Percentiles rank a stretch among this genome's conserved stretches.
Evolutionary conservation across 1,140 invertebrate genomes (phyloP).

Genomic region (Drosophila equinoxialis): DNA sequence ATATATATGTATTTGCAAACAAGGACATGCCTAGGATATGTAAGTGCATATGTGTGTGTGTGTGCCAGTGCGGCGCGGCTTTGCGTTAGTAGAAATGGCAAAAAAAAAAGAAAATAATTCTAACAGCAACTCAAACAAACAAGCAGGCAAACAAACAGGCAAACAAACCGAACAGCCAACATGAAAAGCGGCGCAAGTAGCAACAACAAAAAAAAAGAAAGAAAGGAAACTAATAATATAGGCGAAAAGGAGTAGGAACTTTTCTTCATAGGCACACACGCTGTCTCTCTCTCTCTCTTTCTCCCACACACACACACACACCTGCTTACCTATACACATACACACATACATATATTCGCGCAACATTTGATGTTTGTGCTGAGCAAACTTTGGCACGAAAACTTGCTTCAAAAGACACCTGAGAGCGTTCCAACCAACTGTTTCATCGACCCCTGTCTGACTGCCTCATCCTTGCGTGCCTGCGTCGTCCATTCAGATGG

Average conservation of each 20-base stretch:
- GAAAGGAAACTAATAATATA: constrained; percentile 29
- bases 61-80: constrained; percentile 68
- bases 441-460: constrained; percentile 7
- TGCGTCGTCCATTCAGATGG: too few relatives aligned
- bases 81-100: constrained; percentile 68
- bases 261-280: too few relatives aligned
- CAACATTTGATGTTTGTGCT: constrained; percentile 77
- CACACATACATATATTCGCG: constrained; percentile 14
- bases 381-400: constrained; percentile 76
- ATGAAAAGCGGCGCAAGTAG: constrained; percentile 73
- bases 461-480: too few relatives aligned
- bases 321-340: neutral
- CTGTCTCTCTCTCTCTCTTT: neutral
- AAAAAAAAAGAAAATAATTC: constrained; percentile 60
- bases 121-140: constrained; percentile 80
- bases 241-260: constrained; percentile 19
- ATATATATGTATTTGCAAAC: constrained; percentile 78
- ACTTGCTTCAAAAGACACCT: constrained; percentile 73
- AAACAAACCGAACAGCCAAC: constrained; percentile 71
- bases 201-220: constrained; percentile 37
- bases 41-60: constrained; percentile 22
- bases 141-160: constrained; percentile 62
- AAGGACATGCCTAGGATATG: constrained; percentile 65
- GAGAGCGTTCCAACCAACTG: constrained; percentile 52
- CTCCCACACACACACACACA: neutral